Evolutionary conservation across 2,113 vertebrate species (phyloP), one percentile per base, ranked within the genome.

Genomic region (Chroicocephalus ridibundus): DNA sequence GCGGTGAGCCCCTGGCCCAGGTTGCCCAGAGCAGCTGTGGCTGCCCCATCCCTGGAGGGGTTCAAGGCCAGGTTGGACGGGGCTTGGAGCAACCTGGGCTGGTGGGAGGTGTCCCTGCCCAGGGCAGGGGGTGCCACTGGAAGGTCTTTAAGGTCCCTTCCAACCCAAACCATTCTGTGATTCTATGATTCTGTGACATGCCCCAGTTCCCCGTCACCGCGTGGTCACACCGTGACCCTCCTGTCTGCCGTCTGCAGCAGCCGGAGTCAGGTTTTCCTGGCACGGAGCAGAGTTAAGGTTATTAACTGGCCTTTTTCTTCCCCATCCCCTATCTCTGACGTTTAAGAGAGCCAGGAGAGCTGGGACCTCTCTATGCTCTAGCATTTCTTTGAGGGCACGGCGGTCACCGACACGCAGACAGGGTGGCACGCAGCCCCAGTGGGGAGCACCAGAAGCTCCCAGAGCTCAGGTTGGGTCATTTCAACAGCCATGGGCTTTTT

Each of bases 371-470:
- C 32, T 27, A 11, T 3, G 0, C 26, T 55, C 9, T 15, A 72
- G 21, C 18, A 22, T 64, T 47, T 49, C 72, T 83, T 62, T 32
- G 55, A 78, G 60, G 55, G 46, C 40, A 77, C 2, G 4, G 71
- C 64, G 71, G 66, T 46, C 42, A 11, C 34, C 3, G 0, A 13
- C 1, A 0, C 4, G 12, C 62, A 71, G 61, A 13, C 31, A 24
- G 61, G 25, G 58, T 5, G 8, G 31, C 52, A 44, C 2, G 1
- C 40, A 72, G 44, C 44, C 31, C 38, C 3, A 1, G 2, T 10
- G 31, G 15, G 32, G 10, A 70, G 7, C 22, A 51, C 1, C 27
- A 76, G 64, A 5, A 1, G 3, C 14, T 85, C 51, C 38, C 32
- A 70, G 79, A 82, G 47, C 13, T 75, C 21, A 1, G 13, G 2